phyloP scores from a whole-genome alignment of 1,140 invertebrate genomes.

The Scylla paramamosain region DNA sequence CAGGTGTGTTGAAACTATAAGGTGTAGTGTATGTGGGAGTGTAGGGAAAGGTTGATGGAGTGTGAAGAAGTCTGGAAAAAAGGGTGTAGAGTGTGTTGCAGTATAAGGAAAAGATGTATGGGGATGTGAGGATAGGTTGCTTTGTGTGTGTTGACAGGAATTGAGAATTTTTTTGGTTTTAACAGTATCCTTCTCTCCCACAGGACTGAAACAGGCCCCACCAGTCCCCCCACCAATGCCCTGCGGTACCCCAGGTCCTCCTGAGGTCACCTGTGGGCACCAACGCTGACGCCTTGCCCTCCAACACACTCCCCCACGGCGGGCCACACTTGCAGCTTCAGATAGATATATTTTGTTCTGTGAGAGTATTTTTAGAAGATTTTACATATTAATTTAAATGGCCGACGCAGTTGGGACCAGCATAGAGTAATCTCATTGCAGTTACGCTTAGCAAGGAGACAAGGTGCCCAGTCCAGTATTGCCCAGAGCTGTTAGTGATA shows the following conservation, averaged over 20 bases:
- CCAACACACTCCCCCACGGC: not conserved
- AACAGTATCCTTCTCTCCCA: not conserved
- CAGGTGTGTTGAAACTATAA: too few species aligned
- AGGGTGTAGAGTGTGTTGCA: too few species aligned
- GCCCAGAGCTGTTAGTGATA: not conserved
- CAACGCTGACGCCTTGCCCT: not conserved
- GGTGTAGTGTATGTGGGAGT: too few species aligned
- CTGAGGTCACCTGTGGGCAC: not conserved
- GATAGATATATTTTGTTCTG: not conserved
- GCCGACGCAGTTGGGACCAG: not conserved
- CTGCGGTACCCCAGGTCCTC: not conserved
- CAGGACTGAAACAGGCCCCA: not conserved
- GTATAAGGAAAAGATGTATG: too few species aligned
- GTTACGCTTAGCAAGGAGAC: not conserved
- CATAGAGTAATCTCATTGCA: not conserved
- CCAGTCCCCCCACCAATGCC: not conserved
- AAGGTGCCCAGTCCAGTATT: not conserved
- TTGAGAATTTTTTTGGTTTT: not conserved
- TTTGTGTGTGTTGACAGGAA: too few species aligned
- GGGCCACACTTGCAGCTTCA: too few species aligned
- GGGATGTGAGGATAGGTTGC: too few species aligned
- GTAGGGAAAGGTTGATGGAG: too few species aligned
- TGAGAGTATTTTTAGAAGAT: not conserved
- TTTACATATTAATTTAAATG: not conserved
- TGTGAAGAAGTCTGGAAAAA: too few species aligned